phyloP scores from a whole-genome alignment of 2,797 vertebrate genomes.

The Sebastes vulpes region DNA sequence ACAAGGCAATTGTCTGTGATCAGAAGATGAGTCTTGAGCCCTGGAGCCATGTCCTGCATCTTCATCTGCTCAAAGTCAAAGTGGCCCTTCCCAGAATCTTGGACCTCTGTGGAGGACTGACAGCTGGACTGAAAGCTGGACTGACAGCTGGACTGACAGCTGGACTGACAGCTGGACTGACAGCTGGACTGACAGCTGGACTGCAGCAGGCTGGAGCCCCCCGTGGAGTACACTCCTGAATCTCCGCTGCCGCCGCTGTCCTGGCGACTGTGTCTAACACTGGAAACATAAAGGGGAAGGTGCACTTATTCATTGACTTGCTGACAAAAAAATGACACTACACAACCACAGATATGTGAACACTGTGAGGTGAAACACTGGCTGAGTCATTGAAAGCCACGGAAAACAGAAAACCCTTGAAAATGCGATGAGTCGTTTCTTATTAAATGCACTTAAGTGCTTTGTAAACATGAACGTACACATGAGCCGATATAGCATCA shows the following conservation, averaged over 20 bases:
- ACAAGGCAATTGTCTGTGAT: slow-evolving; percentile 32
- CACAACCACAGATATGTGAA: background rate
- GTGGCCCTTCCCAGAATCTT: background rate
- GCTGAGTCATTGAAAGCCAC: background rate
- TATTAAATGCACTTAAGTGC: background rate
- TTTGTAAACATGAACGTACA: background rate
- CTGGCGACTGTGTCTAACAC: slow-evolving; percentile 63
- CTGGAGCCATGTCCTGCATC: slow-evolving; percentile 26
- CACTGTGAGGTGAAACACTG: background rate
- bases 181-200: background rate
- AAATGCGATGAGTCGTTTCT: background rate
- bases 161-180: background rate
- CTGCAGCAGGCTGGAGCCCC: slow-evolving; percentile 41
- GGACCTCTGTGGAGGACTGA: fast-evolving
- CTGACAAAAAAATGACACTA: background rate
- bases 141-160: background rate
- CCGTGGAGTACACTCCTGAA: slow-evolving; percentile 80
- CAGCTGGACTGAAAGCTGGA: background rate
- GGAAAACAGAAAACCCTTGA: background rate
- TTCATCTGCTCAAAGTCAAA: slow-evolving; percentile 23
- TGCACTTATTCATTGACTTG: background rate
- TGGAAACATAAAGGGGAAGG: background rate
- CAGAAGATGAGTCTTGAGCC: background rate
- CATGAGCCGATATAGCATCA: background rate
- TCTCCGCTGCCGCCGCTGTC: slow-evolving; percentile 78